Evolutionary conservation across 2,113 vertebrate species (phyloP).

Genomic region (Tympanuchus pallidicinctus): DNA sequence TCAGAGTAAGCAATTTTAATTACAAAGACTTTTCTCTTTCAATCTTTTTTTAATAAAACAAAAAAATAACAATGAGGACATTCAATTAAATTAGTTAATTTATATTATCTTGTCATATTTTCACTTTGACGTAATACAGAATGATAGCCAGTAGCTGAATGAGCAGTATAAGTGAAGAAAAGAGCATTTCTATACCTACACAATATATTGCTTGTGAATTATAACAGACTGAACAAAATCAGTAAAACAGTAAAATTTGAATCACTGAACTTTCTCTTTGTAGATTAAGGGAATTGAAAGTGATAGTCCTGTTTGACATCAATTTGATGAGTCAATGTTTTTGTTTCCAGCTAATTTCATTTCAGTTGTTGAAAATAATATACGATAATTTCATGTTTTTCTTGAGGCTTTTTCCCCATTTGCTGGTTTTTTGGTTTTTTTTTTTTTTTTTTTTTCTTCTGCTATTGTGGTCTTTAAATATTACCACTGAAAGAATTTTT

Average conservation of each 20-base stretch:
- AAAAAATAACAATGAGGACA: background rate
- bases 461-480: too few species aligned
- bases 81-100: background rate
- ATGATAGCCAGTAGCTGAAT: background rate
- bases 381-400: constrained; percentile 8
- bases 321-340: constrained; percentile 21
- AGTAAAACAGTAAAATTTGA: background rate
- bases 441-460: background rate
- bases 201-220: background rate
- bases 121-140: background rate
- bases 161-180: background rate
- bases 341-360: constrained; percentile 20
- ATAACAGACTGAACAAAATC: constrained; percentile 2
- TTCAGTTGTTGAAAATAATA: constrained; percentile 36
- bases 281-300: constrained; percentile 49
- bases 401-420: background rate
- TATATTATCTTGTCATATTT: background rate
- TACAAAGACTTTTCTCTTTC: background rate
- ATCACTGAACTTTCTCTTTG: constrained; percentile 47
- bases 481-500: too few species aligned
- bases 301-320: constrained; percentile 42
- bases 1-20: background rate
- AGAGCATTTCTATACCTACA: background rate
- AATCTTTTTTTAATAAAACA: background rate
- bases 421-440: constrained; percentile 16